Base-by-base conservation (phyloP, 1,140 invertebrate species). In the Leptonema lineaticorne region DNA sequence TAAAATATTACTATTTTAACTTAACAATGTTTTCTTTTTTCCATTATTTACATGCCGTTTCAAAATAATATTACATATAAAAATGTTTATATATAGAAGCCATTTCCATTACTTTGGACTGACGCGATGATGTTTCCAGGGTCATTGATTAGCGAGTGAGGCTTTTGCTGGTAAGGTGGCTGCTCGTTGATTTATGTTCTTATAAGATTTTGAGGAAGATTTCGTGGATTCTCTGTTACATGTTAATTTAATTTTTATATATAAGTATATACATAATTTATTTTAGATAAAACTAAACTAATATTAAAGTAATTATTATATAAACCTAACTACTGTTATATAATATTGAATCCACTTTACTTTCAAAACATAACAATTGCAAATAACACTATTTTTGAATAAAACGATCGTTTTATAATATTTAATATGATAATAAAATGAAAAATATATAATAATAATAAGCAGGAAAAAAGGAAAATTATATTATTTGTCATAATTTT, bases 111-210 rank as follows among this genome's bases (percentile, higher is more conserved):
- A 22, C 30, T 53, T 62, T 27, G 70, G 70, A 41, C 64, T 50
- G 28, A 72, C 50, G 63, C 71, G 64, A 45, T 59, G 45, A 4
- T 67, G 56, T 48, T 62, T 63, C 68, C 71, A 69, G 53, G 60
- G 68, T 78, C 75, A 78, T 78, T 80, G 79, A 63, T 73, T 75
- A 74, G 73, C 75, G 73, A 81, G 77, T 11, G 79, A 81, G 59
- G 88, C 86, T 74, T 87, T 87, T 53, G 85, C 85, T 67, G 89
- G 89, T 75, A 90, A 81, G 48, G 88, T 90, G 37, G 88, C 88
- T 71, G 88, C 89, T 77, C 88, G 83, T 79, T 89, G 88, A 69
- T 86, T 86, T 69, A 85, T 84, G 76, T 85, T 86, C 79, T 89
- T 81, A 76, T 88, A 89, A 72, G 86, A 83, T 81, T 89, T 90